Evolutionary conservation across 2,888 invertebrate genomes (phyloP).

Genomic region (Orgyia antiqua): DNA sequence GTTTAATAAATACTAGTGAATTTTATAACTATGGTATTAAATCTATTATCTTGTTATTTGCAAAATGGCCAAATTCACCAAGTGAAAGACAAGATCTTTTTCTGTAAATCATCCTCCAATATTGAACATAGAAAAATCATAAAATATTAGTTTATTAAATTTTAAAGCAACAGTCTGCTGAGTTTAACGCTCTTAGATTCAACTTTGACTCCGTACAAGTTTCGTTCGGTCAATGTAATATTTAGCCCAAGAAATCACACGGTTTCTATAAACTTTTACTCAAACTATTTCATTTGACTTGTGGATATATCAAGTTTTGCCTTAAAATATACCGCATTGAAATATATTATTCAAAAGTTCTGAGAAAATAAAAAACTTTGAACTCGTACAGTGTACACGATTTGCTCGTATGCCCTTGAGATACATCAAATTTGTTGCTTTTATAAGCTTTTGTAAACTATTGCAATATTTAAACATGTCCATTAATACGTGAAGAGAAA

Average conservation of each 20-base stretch:
- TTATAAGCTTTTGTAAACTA: no score
- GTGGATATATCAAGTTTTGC: conserved; percentile 14
- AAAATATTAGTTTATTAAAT: neutral
- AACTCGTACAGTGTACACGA: conserved; percentile 7
- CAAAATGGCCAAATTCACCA: no score
- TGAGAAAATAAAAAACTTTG: conserved; percentile 17
- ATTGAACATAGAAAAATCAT: neutral
- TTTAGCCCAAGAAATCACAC: neutral
- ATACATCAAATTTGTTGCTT: conserved; percentile 2
- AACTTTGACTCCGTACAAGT: neutral
- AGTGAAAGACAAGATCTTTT: no score
- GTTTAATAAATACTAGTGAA: no score
- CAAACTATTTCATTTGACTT: conserved; percentile 13
- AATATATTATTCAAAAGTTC: conserved; percentile 22
- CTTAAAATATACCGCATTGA: conserved; percentile 13
- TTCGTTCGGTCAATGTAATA: neutral
- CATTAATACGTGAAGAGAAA: no score
- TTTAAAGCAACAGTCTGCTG: neutral
- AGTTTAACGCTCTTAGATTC: neutral
- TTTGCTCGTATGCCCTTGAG: conserved; percentile 14
- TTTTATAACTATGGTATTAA: no score
- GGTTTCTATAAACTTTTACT: neutral
- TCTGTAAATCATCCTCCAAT: no score
- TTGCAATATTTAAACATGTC: no score
- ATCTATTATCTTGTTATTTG: no score